phyloP scores from a whole-genome alignment of 2,797 vertebrate genomes.

The Xerus rutilus region DNA sequence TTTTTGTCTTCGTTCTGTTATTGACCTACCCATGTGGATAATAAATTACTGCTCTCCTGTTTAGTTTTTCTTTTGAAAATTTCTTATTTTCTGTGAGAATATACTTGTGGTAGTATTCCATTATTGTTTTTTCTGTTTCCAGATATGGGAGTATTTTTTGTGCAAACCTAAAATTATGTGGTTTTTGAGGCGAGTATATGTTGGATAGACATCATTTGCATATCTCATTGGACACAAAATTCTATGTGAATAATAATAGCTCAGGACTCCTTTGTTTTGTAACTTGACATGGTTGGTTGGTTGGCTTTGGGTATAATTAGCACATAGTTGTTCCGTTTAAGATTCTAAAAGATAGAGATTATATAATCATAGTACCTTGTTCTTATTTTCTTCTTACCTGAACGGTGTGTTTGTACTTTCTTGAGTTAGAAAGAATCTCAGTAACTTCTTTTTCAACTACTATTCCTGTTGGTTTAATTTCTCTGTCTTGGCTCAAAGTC shows the following conservation, averaged over 20 bases:
- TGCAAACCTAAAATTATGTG: conserved; percentile 63
- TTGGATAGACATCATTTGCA: not conserved
- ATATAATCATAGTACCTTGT: not conserved
- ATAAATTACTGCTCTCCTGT: not conserved
- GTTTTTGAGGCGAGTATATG: not conserved
- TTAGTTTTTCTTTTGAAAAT: conserved; percentile 56
- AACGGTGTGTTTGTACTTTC: conserved; percentile 18
- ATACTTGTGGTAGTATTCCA: not conserved
- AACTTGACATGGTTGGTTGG: not conserved
- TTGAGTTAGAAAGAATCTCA: conserved; percentile 65
- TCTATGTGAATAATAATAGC: conserved; percentile 16
- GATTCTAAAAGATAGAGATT: conserved; percentile 39
- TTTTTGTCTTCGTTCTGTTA: conserved; percentile 49
- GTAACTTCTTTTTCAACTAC: conserved; percentile 49
- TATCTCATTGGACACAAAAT: conserved; percentile 52
- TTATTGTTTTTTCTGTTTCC: not conserved
- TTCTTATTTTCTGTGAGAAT: conserved; percentile 34
- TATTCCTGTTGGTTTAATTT: conserved; percentile 56
- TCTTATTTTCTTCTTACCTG: conserved; percentile 60
- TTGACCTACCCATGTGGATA: not conserved
- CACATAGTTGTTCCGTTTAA: conserved; percentile 9
- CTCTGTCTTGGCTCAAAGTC: conserved; percentile 70
- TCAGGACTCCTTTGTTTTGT: conserved; percentile 24
- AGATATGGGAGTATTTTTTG: conserved; percentile 46
- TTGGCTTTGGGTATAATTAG: conserved; percentile 56